phyloP scores from a whole-genome alignment of 1,140 invertebrate genomes.

The Sarcophaga peregrina region DNA sequence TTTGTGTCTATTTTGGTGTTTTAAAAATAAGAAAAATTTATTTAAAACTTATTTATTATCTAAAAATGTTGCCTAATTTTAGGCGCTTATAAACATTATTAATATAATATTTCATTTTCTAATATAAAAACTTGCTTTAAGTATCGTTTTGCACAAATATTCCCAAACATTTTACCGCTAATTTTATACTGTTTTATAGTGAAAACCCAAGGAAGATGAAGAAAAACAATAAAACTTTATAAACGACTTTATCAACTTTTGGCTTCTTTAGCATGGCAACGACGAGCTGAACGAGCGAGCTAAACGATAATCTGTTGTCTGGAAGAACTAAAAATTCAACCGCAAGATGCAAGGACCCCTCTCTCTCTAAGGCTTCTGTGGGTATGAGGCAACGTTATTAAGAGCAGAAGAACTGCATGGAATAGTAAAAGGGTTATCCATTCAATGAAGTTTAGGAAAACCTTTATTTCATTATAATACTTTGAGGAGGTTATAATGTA shows the following conservation, averaged over 20 bases:
- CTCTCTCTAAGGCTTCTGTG: background rate
- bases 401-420: no score
- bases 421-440: no score
- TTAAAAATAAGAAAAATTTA: no score
- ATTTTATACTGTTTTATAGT: no score
- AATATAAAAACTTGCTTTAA: no score
- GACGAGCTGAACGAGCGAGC: background rate
- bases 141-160: background rate
- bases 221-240: background rate
- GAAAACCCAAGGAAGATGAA: no score
- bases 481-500: background rate
- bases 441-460: background rate
- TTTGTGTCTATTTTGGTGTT: no score
- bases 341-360: background rate
- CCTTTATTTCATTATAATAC: background rate
- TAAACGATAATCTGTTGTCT: constrained; percentile 19
- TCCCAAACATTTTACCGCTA: no score
- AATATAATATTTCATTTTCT: no score
- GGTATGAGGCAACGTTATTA: no score
- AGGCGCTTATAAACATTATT: background rate
- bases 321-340: background rate
- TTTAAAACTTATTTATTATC: no score
- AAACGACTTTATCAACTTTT: constrained; percentile 1
- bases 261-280: background rate
- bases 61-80: background rate